phyloP scores from a whole-genome alignment of 2,113 vertebrate species.

The Procavia capensis region DNA sequence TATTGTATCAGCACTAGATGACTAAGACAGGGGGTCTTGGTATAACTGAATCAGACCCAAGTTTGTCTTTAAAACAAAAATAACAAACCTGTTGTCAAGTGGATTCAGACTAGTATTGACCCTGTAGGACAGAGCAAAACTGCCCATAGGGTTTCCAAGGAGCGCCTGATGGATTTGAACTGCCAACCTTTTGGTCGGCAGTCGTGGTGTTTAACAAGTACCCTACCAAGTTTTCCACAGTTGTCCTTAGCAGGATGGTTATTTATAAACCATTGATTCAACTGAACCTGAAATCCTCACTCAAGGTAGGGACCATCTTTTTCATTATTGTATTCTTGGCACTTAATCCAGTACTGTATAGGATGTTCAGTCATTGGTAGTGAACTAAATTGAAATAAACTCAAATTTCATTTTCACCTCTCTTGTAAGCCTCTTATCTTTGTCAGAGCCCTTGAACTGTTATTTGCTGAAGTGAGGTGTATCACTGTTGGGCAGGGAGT shows the following conservation, averaged over 20 bases:
- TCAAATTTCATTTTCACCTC: neutral
- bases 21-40: no score
- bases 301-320: neutral
- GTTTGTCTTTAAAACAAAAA: constrained; percentile 23
- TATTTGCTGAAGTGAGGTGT: constrained; percentile 32
- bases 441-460: constrained; percentile 13
- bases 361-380: neutral
- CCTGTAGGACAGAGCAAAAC: no score
- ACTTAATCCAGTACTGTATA: neutral
- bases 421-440: constrained; percentile 25
- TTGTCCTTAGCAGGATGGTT: neutral
- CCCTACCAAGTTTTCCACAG: no score
- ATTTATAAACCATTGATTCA: neutral
- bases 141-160: no score
- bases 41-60: neutral
- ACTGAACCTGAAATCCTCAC: neutral
- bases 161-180: no score
- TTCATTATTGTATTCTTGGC: neutral
- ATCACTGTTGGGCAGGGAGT: constrained; percentile 8
- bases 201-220: no score
- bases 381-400: neutral
- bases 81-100: no score
- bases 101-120: no score
- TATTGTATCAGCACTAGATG: no score
- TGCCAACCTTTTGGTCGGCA: no score